phyloP scores from a whole-genome alignment of 2,797 vertebrate genomes.

The Margarornis squamiger region DNA sequence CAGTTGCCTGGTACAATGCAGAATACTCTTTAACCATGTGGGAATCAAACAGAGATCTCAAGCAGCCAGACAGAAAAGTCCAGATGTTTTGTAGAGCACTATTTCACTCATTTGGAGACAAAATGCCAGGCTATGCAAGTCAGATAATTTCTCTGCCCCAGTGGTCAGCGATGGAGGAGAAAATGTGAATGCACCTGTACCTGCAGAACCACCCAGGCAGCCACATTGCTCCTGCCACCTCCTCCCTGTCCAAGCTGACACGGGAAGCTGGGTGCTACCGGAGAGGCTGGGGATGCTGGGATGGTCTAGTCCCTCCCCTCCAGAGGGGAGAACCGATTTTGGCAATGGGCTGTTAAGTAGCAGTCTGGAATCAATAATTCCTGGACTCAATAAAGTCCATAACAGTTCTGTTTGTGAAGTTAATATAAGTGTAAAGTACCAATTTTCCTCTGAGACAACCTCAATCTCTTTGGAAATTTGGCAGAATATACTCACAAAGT shows the following conservation, averaged over 20 bases:
- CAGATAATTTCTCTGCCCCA: neutral
- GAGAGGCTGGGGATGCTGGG: neutral
- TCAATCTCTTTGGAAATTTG: neutral
- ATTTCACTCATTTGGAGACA: neutral
- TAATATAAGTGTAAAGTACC: neutral
- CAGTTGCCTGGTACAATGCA: neutral
- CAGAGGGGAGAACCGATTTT: neutral
- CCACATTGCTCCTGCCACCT: neutral
- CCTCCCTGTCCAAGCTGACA: neutral
- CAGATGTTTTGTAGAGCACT: neutral
- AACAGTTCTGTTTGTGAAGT: neutral
- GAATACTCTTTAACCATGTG: neutral
- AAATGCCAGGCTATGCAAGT: neutral
- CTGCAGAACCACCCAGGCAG: accelerated
- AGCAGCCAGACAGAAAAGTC: neutral
- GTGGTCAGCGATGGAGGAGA: neutral
- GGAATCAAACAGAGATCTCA: neutral
- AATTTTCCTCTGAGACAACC: neutral
- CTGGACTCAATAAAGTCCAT: neutral
- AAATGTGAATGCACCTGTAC: accelerated
- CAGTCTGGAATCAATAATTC: neutral
- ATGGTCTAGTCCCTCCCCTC: neutral
- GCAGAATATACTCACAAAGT: neutral
- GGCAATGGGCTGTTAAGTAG: neutral
- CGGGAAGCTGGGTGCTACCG: neutral